These are phyloP conservation scores for Listrodromus nycthemerus DNA, from an alignment of 2,888 invertebrate genomes.

Conservation along the genomic window DNA sequence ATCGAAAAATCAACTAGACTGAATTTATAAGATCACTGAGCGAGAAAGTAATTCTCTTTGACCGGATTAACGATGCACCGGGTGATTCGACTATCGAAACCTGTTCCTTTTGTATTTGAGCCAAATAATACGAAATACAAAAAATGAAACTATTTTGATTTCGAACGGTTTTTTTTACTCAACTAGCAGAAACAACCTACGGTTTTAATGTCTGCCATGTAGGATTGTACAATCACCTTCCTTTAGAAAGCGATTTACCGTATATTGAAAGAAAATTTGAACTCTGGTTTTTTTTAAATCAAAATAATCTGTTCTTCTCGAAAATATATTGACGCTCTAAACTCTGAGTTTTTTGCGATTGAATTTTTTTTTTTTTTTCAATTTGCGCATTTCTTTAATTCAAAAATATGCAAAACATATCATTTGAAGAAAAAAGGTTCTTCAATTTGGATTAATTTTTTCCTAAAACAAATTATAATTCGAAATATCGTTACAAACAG, in stretches of 20 bases:
- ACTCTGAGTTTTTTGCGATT: too few species aligned
- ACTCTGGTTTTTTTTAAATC: too few species aligned
- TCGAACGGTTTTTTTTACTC: neutral
- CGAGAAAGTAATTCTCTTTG: slow-evolving; percentile 55
- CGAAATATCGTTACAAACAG: too few species aligned
- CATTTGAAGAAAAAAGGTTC: too few species aligned
- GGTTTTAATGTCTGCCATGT: neutral
- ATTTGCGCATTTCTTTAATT: too few species aligned
- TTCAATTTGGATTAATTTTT: too few species aligned
- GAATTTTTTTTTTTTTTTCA: too few species aligned
- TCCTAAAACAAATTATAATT: too few species aligned
- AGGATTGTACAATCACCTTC: neutral
- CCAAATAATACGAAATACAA: slow-evolving; percentile 11
- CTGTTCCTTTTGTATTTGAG: slow-evolving; percentile 35
- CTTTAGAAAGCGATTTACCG: neutral
- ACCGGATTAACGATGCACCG: slow-evolving; percentile 32
- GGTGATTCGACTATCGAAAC: slow-evolving; percentile 31
- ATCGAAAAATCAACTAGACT: slow-evolving; percentile 55
- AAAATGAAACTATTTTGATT: neutral
- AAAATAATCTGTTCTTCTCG: too few species aligned
- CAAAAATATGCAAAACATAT: too few species aligned
- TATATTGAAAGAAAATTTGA: too few species aligned
- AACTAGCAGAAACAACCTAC: neutral
- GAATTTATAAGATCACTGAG: slow-evolving; percentile 46
- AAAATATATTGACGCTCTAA: too few species aligned